These are phyloP conservation scores for Anguilla japonica DNA, from an alignment of 2,113 vertebrate species.

Conservation along the genomic window DNA sequence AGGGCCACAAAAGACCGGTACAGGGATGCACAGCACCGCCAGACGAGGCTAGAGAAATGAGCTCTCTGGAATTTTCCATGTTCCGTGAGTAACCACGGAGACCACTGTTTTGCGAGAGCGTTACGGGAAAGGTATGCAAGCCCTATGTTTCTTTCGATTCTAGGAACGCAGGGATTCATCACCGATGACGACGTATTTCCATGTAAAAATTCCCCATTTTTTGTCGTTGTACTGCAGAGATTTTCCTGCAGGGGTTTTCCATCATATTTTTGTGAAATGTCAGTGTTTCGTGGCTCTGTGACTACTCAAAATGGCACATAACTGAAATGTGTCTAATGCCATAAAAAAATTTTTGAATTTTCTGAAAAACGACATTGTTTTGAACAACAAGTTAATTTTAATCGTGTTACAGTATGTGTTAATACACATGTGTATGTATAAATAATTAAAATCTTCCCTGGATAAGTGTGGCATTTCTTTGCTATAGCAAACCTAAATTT, in stretches of 20 bases:
- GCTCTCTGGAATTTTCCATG: slow-evolving; percentile 22
- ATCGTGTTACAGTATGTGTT: too few relatives aligned
- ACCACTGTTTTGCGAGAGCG: background rate
- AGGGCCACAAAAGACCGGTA: background rate
- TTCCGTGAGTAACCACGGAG: slow-evolving; percentile 7
- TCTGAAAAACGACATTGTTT: too few relatives aligned
- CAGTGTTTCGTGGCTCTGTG: background rate
- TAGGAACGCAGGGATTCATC: background rate
- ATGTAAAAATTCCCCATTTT: background rate
- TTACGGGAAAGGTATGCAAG: background rate
- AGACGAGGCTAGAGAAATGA: background rate
- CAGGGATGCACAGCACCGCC: background rate
- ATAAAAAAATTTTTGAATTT: too few relatives aligned
- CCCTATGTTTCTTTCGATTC: slow-evolving; percentile 3
- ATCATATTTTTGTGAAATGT: background rate
- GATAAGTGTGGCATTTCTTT: too few relatives aligned
- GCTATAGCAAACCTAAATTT: too few relatives aligned
- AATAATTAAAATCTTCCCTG: too few relatives aligned
- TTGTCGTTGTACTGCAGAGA: background rate
- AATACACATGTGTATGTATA: too few relatives aligned
- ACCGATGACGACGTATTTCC: background rate
- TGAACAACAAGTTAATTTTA: too few relatives aligned
- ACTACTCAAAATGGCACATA: too few relatives aligned
- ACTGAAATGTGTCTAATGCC: too few relatives aligned
- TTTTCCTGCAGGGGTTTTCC: background rate